Evolutionary conservation across 2,797 vertebrate species (phyloP).

Genomic region (Acipenser ruthenus): DNA sequence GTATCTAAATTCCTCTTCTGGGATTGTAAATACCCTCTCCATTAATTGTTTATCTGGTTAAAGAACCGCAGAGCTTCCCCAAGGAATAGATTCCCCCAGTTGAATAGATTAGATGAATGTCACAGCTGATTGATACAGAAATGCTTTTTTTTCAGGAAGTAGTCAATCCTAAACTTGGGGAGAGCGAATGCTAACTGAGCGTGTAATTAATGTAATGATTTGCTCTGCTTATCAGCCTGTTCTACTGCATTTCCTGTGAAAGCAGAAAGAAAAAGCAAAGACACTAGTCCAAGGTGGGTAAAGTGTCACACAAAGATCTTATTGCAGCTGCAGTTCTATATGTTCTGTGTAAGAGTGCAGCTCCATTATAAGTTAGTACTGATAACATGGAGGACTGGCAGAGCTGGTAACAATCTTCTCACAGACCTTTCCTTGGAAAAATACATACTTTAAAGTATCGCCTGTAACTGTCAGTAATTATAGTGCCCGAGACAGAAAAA

Average conservation of each 20-base stretch:
- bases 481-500: neutral
- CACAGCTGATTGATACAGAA: slow-evolving; percentile 50
- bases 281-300: slow-evolving; percentile 33
- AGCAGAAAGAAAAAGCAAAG: slow-evolving; percentile 30
- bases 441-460: neutral
- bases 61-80: neutral
- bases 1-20: neutral
- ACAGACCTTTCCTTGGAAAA: slow-evolving; percentile 3
- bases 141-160: slow-evolving; percentile 65
- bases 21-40: neutral
- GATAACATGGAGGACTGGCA: slow-evolving; percentile 43
- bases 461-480: slow-evolving; percentile 17
- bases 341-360: slow-evolving; percentile 17
- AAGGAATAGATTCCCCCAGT: neutral
- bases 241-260: slow-evolving; percentile 67
- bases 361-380: slow-evolving; percentile 16
- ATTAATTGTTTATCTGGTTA: neutral
- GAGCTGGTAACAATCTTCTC: slow-evolving; percentile 46
- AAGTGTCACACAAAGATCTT: slow-evolving; percentile 76
- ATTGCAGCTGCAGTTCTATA: slow-evolving; percentile 51
- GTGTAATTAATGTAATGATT: slow-evolving; percentile 90
- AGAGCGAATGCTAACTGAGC: slow-evolving; percentile 85
- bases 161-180: slow-evolving; percentile 56
- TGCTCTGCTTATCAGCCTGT: slow-evolving; percentile 79
- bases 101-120: slow-evolving; percentile 37